These are phyloP conservation scores for Coelopa frigida DNA, from an alignment of 1,140 invertebrate species.

Conservation along the genomic window DNA sequence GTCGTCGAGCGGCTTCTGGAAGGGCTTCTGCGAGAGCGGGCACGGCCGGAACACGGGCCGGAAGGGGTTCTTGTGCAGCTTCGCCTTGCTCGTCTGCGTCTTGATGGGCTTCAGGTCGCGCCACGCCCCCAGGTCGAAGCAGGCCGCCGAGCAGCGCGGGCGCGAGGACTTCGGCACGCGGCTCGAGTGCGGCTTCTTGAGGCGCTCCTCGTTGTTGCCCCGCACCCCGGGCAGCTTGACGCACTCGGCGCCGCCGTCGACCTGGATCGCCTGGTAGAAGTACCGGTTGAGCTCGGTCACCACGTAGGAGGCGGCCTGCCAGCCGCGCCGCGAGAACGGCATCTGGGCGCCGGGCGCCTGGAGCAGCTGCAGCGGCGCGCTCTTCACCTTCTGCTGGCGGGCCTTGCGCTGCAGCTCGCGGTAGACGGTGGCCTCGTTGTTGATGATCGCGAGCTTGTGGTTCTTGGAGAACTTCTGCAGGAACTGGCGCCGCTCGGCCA, in stretches of 20 bases:
- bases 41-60: conserved; percentile 31
- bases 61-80: conserved; percentile 28
- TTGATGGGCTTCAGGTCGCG: conserved; percentile 21
- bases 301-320: conserved; percentile 40
- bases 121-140: conserved; percentile 21
- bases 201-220: conserved; percentile 30
- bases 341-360: conserved; percentile 23
- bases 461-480: conserved; percentile 31
- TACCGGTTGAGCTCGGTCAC: conserved; percentile 31
- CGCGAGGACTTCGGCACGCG: conserved; percentile 10
- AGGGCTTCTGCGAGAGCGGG: conserved; percentile 34
- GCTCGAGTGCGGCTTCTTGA: conserved; percentile 28
- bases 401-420: conserved; percentile 35
- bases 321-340: conserved; percentile 38
- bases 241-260: conserved; percentile 26
- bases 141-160: conserved; percentile 11
- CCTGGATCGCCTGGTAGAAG: conserved; percentile 31
- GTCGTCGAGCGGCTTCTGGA: conserved; percentile 30
- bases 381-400: conserved; percentile 29
- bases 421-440: conserved; percentile 40
- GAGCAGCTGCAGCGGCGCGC: conserved; percentile 22
- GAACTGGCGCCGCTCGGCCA: conserved; percentile 34
- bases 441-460: conserved; percentile 37
- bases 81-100: conserved; percentile 15
- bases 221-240: conserved; percentile 27